Evolutionary conservation across 2,888 invertebrate genomes (phyloP).

Genomic region (Furcula furcula): DNA sequence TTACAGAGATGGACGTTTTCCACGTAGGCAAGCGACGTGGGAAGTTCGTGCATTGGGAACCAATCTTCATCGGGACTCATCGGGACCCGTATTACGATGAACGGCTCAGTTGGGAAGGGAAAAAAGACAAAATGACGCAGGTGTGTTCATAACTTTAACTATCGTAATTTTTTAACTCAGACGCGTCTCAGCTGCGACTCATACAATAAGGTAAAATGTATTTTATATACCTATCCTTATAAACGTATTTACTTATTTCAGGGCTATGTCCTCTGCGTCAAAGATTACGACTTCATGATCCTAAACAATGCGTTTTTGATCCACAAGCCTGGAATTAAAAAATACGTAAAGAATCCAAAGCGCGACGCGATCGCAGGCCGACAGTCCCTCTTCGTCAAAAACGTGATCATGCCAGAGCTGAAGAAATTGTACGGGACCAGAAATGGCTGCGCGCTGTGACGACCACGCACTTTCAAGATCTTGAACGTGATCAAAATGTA

Average conservation of each 20-base stretch:
- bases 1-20: slow-evolving; percentile 87
- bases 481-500: slow-evolving; percentile 16
- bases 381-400: slow-evolving; percentile 89
- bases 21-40: slow-evolving; percentile 92
- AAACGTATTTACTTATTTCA: slow-evolving; percentile 74
- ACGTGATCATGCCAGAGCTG: slow-evolving; percentile 91
- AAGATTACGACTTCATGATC: slow-evolving; percentile 96
- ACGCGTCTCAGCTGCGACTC: slow-evolving; percentile 1
- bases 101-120: slow-evolving; percentile 96
- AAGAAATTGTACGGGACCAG: slow-evolving; percentile 91
- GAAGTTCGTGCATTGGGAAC: slow-evolving; percentile 93
- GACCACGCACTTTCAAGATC: slow-evolving; percentile 13
- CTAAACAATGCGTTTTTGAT: slow-evolving; percentile 96
- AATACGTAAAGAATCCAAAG: slow-evolving; percentile 89
- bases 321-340: slow-evolving; percentile 95
- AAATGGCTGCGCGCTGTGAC: slow-evolving; percentile 90
- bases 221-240: too few species aligned
- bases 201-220: too few species aligned
- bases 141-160: too few species aligned
- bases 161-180: too few species aligned
- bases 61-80: slow-evolving; percentile 95
- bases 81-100: slow-evolving; percentile 94
- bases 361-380: slow-evolving; percentile 88
- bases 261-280: slow-evolving; percentile 94
- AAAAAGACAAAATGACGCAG: slow-evolving; percentile 98